phyloP scores from a whole-genome alignment of 1,140 invertebrate species.

The Steinernema feltiae region DNA sequence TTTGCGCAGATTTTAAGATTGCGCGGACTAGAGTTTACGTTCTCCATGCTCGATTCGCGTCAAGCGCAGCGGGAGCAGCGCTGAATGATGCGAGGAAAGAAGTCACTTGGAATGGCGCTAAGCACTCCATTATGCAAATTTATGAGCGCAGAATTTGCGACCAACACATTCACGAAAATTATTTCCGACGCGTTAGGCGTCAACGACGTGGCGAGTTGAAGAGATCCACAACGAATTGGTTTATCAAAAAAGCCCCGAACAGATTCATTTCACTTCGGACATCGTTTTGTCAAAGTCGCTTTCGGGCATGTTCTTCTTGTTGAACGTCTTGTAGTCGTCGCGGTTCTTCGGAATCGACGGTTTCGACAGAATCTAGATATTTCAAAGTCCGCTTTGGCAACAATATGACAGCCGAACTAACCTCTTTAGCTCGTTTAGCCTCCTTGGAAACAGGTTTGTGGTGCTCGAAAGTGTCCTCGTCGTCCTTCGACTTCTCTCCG shows the following conservation, averaged over 20 bases:
- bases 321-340: slow-evolving; percentile 4
- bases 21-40: not conserved
- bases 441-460: not conserved
- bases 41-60: no score
- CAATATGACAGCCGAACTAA: not conserved
- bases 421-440: not conserved
- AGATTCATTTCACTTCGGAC: not conserved
- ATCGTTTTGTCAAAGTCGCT: slow-evolving; percentile 6
- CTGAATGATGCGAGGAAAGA: not conserved
- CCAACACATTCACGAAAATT: no score
- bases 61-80: no score
- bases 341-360: not conserved
- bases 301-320: slow-evolving; percentile 6
- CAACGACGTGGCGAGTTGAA: no score
- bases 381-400: not conserved
- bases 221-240: no score
- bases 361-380: not conserved
- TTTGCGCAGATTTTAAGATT: not conserved
- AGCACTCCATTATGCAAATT: slow-evolving; percentile 13
- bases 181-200: no score
- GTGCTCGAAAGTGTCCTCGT: not conserved
- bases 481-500: not conserved
- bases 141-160: no score
- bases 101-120: not conserved
- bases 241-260: no score